Conservation (phyloP, 2,888 invertebrate species). For the Eristalis tenax region DNA sequence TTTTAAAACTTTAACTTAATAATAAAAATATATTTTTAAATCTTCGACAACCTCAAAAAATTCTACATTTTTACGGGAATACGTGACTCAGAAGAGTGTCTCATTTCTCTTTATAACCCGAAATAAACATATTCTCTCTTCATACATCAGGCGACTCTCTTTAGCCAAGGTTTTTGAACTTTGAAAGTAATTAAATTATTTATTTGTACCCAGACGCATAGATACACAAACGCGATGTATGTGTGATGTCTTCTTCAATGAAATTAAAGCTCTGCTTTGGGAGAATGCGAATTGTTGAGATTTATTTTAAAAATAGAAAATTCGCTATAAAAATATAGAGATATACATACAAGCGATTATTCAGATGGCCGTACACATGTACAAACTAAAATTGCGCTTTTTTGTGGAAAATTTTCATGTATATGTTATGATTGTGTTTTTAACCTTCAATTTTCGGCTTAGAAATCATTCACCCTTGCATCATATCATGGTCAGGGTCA, state of each 20-base stretch:
- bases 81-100: neutral
- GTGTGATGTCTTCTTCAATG: slow-evolving; percentile 39
- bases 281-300: neutral
- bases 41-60: neutral
- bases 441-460: slow-evolving; percentile 16
- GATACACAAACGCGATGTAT: slow-evolving; percentile 14
- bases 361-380: neutral
- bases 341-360: neutral
- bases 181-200: slow-evolving; percentile 59
- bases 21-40: neutral
- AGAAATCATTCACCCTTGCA: slow-evolving; percentile 32
- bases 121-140: slow-evolving; percentile 10
- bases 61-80: neutral
- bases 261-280: slow-evolving; percentile 35
- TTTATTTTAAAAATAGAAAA: slow-evolving; percentile 42
- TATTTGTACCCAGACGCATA: slow-evolving; percentile 15
- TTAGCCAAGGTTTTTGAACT: slow-evolving; percentile 64
- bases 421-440: neutral
- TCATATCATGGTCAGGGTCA: slow-evolving; percentile 63
- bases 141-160: slow-evolving; percentile 24
- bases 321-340: neutral
- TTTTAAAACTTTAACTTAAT: neutral
- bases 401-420: neutral
- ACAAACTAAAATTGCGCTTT: neutral
- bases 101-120: neutral